phyloP scores from a whole-genome alignment of 2,113 vertebrate species.

The Periophthalmodon schlosseri region DNA sequence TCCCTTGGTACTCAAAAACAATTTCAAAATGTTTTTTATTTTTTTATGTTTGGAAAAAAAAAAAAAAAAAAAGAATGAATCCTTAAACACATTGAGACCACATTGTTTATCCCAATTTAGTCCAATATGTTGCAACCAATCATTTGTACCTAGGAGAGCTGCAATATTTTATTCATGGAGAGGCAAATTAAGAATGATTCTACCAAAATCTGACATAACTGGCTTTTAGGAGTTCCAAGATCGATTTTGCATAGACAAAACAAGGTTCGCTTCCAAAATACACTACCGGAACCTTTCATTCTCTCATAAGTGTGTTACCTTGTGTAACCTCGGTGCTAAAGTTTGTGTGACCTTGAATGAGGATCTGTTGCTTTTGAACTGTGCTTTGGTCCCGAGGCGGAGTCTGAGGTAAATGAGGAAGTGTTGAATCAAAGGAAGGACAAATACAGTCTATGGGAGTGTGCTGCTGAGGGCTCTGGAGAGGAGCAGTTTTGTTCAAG shows the following conservation, averaged over 20 bases:
- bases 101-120: too few species aligned
- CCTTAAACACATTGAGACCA: too few species aligned
- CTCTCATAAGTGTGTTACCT: background rate
- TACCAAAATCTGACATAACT: too few species aligned
- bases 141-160: too few species aligned
- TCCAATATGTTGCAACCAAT: too few species aligned
- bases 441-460: background rate
- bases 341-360: background rate
- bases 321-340: background rate
- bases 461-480: background rate
- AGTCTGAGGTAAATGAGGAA: slow-evolving; percentile 4
- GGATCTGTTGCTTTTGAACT: slow-evolving; percentile 3
- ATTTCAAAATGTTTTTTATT: too few species aligned
- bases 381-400: slow-evolving; percentile 2
- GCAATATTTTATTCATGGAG: too few species aligned
- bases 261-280: background rate
- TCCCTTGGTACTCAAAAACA: too few species aligned
- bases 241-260: background rate
- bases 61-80: too few species aligned
- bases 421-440: slow-evolving; percentile 10
- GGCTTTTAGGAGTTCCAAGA: too few species aligned
- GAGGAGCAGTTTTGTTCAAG: background rate
- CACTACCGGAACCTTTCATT: background rate
- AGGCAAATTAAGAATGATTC: too few species aligned
- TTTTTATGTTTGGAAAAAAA: too few species aligned